Evolutionary conservation across 2,113 vertebrate genomes (phyloP), one percentile per base, ranked within the genome.

Genomic region (Micromys minutus): DNA sequence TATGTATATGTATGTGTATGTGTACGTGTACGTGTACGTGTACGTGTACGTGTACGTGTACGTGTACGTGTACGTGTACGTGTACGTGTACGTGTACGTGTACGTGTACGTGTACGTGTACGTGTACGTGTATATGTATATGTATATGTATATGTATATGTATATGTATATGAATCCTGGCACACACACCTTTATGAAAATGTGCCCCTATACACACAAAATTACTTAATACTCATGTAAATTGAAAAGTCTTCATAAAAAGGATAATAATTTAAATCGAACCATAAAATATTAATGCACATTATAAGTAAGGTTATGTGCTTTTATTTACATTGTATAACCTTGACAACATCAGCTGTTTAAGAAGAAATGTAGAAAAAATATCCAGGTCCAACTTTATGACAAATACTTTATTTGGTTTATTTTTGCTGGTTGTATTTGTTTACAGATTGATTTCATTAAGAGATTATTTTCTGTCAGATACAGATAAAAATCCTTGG

Each of bases 361-460:
- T n/a, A 52, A 69, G 34, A 26, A 79, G 36, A 16, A 91, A 84
- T n/a, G 19, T 26, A 69, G 57, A 34, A 89, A 79, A 39, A 72
- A 57, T 15, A 90, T 69, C 45, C 42, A 89, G 45, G 61, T 4
- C 17, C 11, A n/a, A 94, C 26, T 84, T 10, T 57, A 57, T 36
- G 13, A 31, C n/a, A 91, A 77, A 45, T 36, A 67, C 31, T 57
- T 2, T 57, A 65, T 47, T 65, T 57, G 24, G 7, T 72, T 47
- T 87, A 67, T 90, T 81, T 84, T 95, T 95, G 39, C 12, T 88
- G 36, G 4, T 29, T 61, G 50, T 76, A 85, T 84, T 93, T 95
- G 69, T 59, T 94, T 65, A 22, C 16, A n/a, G 52, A 89, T 65
- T 87, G 39, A 52, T 39, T 8, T 83, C 29, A 31, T 79, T 50